Conservation (phyloP, 1,140 invertebrate species). For the Brachionus manjavacas region DNA sequence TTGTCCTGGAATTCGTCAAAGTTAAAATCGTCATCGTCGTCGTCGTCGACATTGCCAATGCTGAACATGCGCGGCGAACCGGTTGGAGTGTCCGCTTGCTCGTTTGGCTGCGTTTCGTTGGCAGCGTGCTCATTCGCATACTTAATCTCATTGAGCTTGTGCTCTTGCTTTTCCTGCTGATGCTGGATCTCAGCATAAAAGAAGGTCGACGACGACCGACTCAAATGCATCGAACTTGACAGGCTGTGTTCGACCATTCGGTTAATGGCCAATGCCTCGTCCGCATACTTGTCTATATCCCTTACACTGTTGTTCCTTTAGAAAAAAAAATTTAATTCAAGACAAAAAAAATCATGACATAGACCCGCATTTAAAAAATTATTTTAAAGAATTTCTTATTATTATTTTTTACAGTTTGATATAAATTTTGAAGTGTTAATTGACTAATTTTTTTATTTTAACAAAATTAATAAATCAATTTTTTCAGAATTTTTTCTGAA, state of each 20-base stretch:
- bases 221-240: slow-evolving; percentile 5
- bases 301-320: slow-evolving; percentile 29
- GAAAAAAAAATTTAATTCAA: not conserved
- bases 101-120: not conserved
- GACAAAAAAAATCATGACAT: not conserved
- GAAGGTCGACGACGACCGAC: not conserved
- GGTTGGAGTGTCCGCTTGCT: not conserved
- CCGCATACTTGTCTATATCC: slow-evolving; percentile 38
- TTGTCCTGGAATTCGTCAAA: slow-evolving; percentile 6
- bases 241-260: slow-evolving; percentile 22
- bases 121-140: not conserved
- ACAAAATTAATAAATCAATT: too few species aligned
- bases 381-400: too few species aligned
- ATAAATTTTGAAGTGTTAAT: too few species aligned
- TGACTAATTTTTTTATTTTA: too few species aligned
- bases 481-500: too few species aligned
- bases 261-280: slow-evolving; percentile 36
- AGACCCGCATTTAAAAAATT: too few species aligned
- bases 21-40: not conserved
- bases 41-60: not conserved
- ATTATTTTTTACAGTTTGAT: too few species aligned
- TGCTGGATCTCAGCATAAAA: slow-evolving; percentile 15
- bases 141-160: not conserved
- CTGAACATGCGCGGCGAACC: slow-evolving; percentile 2
- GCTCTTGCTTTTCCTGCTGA: slow-evolving; percentile 9